Percentiles rank a stretch among this genome's conserved stretches.
Conservation (phyloP, 2,113 vertebrate species). For the Calypte anna region DNA sequence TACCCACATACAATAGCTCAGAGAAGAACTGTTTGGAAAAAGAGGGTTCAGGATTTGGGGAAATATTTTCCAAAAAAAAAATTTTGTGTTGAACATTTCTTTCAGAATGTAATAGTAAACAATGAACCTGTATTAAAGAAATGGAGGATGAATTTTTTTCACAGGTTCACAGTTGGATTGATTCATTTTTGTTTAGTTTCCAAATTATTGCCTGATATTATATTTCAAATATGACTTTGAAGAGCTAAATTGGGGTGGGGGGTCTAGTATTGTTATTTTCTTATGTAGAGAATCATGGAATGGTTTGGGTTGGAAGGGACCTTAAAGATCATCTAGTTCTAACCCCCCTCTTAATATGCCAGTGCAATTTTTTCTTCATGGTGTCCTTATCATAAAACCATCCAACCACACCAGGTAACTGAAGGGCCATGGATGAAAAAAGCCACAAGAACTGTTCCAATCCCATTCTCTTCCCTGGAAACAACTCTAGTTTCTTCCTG, state of each 20-base stretch:
- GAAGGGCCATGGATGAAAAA: background rate
- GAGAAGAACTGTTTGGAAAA: background rate
- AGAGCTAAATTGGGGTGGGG: background rate
- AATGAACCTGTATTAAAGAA: background rate
- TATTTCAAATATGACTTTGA: too few species aligned
- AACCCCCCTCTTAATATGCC: background rate
- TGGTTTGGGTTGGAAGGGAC: too few species aligned
- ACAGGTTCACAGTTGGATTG: background rate
- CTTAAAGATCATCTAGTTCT: too few species aligned
- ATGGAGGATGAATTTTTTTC: background rate
- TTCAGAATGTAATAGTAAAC: background rate
- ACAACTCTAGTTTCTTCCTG: background rate
- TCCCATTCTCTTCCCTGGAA: background rate
- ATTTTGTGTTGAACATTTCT: background rate
- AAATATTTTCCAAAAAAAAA: background rate
- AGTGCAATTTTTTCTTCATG: background rate
- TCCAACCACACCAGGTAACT: accelerated
- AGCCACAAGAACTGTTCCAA: background rate
- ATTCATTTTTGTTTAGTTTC: background rate
- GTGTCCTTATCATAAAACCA: background rate
- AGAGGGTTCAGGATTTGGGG: background rate
- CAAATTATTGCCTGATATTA: background rate
- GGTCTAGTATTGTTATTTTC: background rate
- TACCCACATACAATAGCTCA: background rate
- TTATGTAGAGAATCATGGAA: background rate